Evolutionary conservation across 2,113 vertebrate species (phyloP).

Genomic region (Verasper variegatus): DNA sequence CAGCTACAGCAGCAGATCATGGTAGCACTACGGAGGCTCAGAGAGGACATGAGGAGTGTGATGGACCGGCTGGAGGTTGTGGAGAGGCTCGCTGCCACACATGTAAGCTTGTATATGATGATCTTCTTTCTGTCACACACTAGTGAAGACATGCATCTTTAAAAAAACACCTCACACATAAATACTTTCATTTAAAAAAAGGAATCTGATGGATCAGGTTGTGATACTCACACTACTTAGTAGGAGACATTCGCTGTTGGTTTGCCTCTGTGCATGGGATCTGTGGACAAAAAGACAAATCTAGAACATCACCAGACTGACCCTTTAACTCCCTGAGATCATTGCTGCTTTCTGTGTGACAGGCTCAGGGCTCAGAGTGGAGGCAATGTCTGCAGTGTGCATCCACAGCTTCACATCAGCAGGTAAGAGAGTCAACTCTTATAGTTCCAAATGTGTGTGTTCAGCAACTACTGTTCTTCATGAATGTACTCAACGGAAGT

Average conservation of each 20-base stretch:
- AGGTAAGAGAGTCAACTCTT: slow-evolving; percentile 62
- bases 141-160: no score
- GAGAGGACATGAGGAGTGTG: slow-evolving; percentile 87
- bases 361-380: slow-evolving; percentile 68
- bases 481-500: not conserved
- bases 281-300: not conserved
- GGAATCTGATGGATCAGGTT: no score
- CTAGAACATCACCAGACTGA: not conserved
- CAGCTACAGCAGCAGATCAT: slow-evolving; percentile 84
- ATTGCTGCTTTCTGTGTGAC: slow-evolving; percentile 26
- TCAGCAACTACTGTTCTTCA: not conserved
- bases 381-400: slow-evolving; percentile 59
- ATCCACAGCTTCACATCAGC: slow-evolving; percentile 35
- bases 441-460: not conserved
- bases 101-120: slow-evolving; percentile 75
- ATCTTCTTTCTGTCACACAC: not conserved
- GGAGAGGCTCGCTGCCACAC: slow-evolving; percentile 78
- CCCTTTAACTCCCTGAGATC: not conserved
- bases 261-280: not conserved
- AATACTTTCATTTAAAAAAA: no score
- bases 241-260: not conserved
- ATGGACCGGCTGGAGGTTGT: slow-evolving; percentile 86
- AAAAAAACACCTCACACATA: no score
- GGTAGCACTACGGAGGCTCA: slow-evolving; percentile 84
- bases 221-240: no score